Evolutionary conservation across 2,113 vertebrate species (phyloP), one percentile per base, ranked within the genome.

Genomic region (Oenanthe oenanthe): DNA sequence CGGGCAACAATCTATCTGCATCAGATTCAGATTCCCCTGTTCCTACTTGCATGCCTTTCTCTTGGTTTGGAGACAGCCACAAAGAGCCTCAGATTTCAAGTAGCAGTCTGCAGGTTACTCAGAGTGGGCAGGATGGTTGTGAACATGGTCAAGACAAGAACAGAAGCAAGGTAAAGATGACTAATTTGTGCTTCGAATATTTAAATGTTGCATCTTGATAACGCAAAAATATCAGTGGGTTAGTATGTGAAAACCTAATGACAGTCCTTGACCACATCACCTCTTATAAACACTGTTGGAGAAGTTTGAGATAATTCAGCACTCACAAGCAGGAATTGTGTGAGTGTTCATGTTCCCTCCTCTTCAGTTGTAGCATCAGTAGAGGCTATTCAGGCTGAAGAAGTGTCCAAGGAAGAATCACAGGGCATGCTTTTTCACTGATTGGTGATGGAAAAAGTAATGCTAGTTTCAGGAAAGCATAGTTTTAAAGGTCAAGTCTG

Each of bases 1-100:
- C 98, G 58, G 98, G 98, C 83, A 98, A 98, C 80, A 98, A 98
- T 87, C 73, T 98, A 4, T 99, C 98, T 53, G 98, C 98, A 21
- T 98, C 99, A 16, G 99, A 99, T 67, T 99, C 99, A 2, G 98
- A 99, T 97, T 98, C 98, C 11, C 98, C 99, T 80, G 98, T 98
- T 93, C 99, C 98, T 24, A 99, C 98, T 61, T 99, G 99, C 73
- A 99, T 99, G 98, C 98, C 99, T 72, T 99, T 99, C 96, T 99
- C 98, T 95, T 99, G 99, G 99, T 99, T 99, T 94, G 98, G 99
- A 85, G 99, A 99, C 95, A 98, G 98, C 96, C 98, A 99, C 67
- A 98, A 97, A 89, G 99, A 99, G 88, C 98, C 98, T 10, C 98
- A 97, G 1, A 96, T 98, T 19, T 98, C 98, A 56, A 98, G 98